Evolutionary conservation across 1,140 invertebrate genomes (phyloP).

Genomic region (Alviniconcha marisindica): DNA sequence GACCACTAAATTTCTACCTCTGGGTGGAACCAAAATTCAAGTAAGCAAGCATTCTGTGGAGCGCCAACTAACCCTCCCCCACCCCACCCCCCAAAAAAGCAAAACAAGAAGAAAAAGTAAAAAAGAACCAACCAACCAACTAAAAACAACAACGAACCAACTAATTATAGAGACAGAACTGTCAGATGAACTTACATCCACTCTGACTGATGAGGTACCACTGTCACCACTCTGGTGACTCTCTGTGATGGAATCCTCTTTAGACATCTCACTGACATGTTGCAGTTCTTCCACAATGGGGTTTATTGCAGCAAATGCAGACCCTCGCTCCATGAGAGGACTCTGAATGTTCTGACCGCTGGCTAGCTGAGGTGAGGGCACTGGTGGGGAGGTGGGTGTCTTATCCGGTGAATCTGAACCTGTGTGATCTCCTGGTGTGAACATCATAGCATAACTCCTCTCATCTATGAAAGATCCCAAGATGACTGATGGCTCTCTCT

Average conservation of each 20-base stretch:
- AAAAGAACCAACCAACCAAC: no score
- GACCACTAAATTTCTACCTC: no score
- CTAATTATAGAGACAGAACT: no score
- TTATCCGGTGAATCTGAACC: not conserved
- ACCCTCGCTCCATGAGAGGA: not conserved
- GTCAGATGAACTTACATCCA: constrained; percentile 1
- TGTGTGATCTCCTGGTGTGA: not conserved
- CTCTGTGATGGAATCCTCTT: constrained; percentile 11
- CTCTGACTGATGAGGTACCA: not conserved
- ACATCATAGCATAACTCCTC: constrained; percentile 30
- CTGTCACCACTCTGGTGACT: not conserved
- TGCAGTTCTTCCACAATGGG: constrained; percentile 54
- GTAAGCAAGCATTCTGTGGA: no score
- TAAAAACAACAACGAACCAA: no score
- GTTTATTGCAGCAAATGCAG: constrained; percentile 2
- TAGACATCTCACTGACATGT: constrained; percentile 55
- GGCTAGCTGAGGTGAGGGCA: not conserved
- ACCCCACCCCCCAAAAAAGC: no score
- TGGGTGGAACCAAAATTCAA: no score
- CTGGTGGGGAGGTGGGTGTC: not conserved
- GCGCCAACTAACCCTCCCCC: no score
- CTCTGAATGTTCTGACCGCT: constrained; percentile 11
- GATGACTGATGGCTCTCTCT: constrained; percentile 10
- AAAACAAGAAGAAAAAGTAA: no score
- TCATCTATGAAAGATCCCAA: constrained; percentile 37